Conservation (phyloP, 2,113 vertebrate species). For the Willisornis vidua region DNA sequence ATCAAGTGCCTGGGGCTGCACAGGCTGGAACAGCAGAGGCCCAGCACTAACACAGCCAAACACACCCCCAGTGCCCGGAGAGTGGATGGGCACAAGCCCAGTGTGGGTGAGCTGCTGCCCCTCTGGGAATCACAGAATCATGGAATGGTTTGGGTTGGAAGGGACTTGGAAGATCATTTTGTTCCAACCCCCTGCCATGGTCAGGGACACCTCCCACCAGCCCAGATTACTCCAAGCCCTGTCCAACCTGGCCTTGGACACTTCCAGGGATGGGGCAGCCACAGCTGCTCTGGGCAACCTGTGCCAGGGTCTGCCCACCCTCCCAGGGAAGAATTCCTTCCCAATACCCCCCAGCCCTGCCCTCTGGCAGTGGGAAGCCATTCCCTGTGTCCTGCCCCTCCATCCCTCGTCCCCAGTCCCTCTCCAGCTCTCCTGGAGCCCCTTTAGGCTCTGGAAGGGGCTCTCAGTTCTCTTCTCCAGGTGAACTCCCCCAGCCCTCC, state of each 20-base stretch:
- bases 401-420: background rate
- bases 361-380: background rate
- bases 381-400: background rate
- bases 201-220: no score
- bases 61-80: background rate
- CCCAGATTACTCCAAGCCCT: no score
- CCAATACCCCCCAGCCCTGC: background rate
- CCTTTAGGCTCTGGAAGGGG: background rate
- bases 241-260: no score
- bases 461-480: background rate
- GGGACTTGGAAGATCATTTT: no score
- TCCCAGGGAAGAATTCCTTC: background rate
- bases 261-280: background rate
- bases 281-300: background rate
- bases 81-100: no score
- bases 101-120: no score
- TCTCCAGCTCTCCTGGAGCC: background rate
- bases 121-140: no score
- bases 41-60: accelerated
- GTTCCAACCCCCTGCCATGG: no score
- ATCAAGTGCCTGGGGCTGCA: background rate
- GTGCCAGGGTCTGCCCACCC: background rate
- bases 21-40: background rate
- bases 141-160: no score
- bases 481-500: background rate